Conservation (phyloP, 2,113 vertebrate genomes). For the Passer montanus region DNA sequence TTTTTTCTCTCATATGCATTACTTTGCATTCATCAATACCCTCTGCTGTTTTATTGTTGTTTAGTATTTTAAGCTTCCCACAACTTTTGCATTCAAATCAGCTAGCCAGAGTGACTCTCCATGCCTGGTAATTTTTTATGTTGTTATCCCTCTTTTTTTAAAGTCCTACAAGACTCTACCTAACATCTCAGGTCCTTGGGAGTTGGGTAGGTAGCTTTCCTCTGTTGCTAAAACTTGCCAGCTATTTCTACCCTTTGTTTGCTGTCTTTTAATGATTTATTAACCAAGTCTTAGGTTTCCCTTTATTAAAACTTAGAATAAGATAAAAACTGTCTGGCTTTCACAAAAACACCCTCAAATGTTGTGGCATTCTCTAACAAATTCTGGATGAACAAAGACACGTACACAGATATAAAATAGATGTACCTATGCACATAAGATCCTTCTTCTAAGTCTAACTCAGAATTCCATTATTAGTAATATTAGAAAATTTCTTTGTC, state of each 20-base stretch:
- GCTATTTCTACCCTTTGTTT: not conserved
- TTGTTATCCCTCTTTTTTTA: not conserved
- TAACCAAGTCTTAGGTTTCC: not conserved
- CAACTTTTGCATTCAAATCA: conserved; percentile 21
- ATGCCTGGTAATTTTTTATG: not conserved
- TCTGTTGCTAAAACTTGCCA: not conserved
- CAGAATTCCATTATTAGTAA: not conserved
- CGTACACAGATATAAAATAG: not conserved
- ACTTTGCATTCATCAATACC: conserved; percentile 59
- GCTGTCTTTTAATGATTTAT: not conserved
- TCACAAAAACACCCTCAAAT: not conserved
- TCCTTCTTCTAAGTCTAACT: not conserved
- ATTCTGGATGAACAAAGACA: not conserved
- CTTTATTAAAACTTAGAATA: not conserved
- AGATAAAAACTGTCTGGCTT: not conserved
- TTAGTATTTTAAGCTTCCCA: conserved; percentile 21
- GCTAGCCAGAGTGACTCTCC: not conserved
- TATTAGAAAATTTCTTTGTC: not conserved
- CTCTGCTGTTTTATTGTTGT: conserved; percentile 55
- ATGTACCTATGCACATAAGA: not conserved
- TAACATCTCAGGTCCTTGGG: not conserved
- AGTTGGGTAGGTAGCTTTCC: not conserved
- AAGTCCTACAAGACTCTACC: not conserved
- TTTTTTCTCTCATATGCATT: conserved; percentile 56
- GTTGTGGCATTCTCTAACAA: not conserved